phyloP scores from a whole-genome alignment of 2,113 vertebrate species.

The Archilochus colubris region DNA sequence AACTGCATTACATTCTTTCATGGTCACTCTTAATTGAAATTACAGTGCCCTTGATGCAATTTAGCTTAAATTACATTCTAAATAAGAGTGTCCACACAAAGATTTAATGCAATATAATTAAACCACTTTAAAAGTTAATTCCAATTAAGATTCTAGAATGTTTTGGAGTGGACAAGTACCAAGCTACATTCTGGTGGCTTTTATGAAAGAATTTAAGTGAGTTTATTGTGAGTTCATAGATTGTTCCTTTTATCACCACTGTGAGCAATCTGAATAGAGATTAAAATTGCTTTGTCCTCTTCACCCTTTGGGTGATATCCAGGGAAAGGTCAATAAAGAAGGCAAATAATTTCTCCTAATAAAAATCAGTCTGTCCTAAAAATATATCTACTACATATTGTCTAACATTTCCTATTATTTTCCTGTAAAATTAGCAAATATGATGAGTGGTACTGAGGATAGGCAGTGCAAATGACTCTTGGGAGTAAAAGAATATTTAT shows the following conservation, averaged over 20 bases:
- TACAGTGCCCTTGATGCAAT: slow-evolving; percentile 59
- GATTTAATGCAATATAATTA: slow-evolving; percentile 51
- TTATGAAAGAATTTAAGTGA: not conserved
- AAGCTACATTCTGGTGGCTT: not conserved
- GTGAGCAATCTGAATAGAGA: not conserved
- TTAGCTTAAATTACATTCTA: slow-evolving; percentile 52
- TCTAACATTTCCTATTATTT: not conserved
- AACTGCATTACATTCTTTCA: slow-evolving; percentile 45
- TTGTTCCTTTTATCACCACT: not conserved
- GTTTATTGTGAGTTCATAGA: not conserved
- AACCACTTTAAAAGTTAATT: slow-evolving; percentile 50
- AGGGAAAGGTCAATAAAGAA: not conserved
- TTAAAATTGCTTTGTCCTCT: not conserved
- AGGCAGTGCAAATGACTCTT: accelerated
- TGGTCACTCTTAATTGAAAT: slow-evolving; percentile 59
- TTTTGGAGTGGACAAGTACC: not conserved
- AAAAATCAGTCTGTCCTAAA: not conserved
- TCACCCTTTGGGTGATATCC: not conserved
- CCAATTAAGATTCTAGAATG: slow-evolving; percentile 31
- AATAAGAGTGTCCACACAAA: slow-evolving; percentile 41
- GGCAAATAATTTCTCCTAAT: not conserved
- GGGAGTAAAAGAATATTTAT: not conserved
- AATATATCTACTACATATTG: not conserved
- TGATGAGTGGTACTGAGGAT: not conserved
- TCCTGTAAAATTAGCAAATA: not conserved